These are phyloP conservation scores for Cheilosia vernalis DNA, from an alignment of 2,888 invertebrate genomes.

Conservation along the genomic window DNA sequence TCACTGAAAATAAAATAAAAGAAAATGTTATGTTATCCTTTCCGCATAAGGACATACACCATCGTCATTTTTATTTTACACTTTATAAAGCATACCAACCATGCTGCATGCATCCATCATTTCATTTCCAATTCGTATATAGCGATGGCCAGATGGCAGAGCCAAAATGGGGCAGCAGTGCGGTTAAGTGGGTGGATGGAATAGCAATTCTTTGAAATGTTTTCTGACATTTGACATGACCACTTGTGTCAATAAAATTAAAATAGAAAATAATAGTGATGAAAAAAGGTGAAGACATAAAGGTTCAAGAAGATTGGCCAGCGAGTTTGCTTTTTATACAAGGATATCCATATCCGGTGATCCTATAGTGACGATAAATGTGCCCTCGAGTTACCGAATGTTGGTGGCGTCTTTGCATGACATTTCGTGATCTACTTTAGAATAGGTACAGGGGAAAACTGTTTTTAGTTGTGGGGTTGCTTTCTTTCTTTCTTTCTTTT, in stretches of 20 bases:
- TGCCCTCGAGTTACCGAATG: constrained; percentile 24
- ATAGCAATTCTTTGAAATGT: constrained; percentile 45
- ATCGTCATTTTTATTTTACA: constrained; percentile 7
- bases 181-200: constrained; percentile 57
- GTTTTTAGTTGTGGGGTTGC: constrained; percentile 4
- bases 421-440: constrained; percentile 37
- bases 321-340: constrained; percentile 9
- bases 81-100: not conserved
- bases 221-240: constrained; percentile 71
- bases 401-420: constrained; percentile 35
- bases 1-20: constrained; percentile 22
- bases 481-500: constrained; percentile 12
- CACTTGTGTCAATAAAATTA: constrained; percentile 67
- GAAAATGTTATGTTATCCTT: constrained; percentile 39
- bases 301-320: not conserved
- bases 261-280: constrained; percentile 30
- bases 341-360: not conserved
- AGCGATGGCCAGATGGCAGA: constrained; percentile 28
- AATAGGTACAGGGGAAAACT: constrained; percentile 21
- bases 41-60: constrained; percentile 23
- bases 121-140: constrained; percentile 49
- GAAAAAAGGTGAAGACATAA: constrained; percentile 31
- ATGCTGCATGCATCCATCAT: constrained; percentile 54
- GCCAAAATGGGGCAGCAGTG: constrained; percentile 61
- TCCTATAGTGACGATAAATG: constrained; percentile 6